Base-by-base conservation (phyloP, 2,113 vertebrate species). In the Triplophysa rosa region DNA sequence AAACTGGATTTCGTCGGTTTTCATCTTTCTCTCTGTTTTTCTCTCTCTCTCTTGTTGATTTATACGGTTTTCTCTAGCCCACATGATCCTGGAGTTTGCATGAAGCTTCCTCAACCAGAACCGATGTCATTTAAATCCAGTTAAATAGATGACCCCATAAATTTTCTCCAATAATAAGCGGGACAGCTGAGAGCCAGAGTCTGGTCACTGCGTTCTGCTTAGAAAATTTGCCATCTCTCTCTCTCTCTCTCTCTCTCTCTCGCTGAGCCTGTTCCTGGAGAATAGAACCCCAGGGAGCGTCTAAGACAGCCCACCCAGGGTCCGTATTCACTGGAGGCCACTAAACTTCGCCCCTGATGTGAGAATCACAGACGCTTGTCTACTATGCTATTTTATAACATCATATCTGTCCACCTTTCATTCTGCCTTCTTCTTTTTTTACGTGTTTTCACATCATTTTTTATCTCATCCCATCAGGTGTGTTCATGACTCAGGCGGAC, bases 131-230 rank as follows among this genome's bases (percentile, higher is more conserved):
- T 93, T 94, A 92, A 92, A 94, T 93, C 70, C 92, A 92, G 93
- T 93, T 92, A 95, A 96, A 95, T 94, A 94, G 95, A 97, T 95
- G 94, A 93, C 93, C 93, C 93, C 94, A 94, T 95, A 95, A 94
- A 95, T 95, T 94, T 90, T 87, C 93, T 94, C 91, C 91, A 95
- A 94, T 94, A 96, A 96, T 95, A 95, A 95, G 93, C 91, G 87
- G 79, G 86, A 85, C 76, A 93, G 91, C 88, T 94, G 92, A 79
- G 72, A 63, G 17, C 37, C 72, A 62, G 29, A 12, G 68, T 37
- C 68, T 71, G 52, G 70, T 13, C 70, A 63, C 40, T 61, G 58
- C 42, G 56, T 61, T 61, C 71, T 86, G 80, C 69, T 40, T 72
- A 72, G 58, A 59, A 33, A 72, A 58, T 47, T n/a, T 81, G 21